Base-by-base conservation (phyloP, 2,797 vertebrate species). In the Anas bahamensis region DNA sequence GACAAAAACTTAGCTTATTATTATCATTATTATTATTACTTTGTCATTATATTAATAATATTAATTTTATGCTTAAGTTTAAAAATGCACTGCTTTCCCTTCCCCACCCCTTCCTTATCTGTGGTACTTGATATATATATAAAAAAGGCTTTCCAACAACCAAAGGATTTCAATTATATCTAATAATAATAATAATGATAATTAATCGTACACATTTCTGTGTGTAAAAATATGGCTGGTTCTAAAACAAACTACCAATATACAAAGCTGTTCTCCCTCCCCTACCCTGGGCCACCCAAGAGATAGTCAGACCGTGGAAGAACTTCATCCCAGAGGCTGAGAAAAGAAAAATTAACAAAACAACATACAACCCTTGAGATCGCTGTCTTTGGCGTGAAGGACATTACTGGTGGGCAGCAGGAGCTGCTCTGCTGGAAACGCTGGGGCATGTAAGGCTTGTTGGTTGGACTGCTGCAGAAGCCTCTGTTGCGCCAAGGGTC, bases 31-130 rank as follows among this genome's bases (percentile, higher is more conserved):
- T 94, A 95, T 95, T 94, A 95, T 95, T 88, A 83, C 59, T 95
- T 94, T 81, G 79, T 96, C 93, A 95, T 97, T 97, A 98, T 98
- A 98, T 98, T 98, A 98, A 98, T 98, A 97, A 97, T 96, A 98
- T 98, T 97, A 98, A 98, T 97, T 81, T 95, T 94, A 92, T 89
- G 79, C 78, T 97, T 96, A 87, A 86, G 63, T 87, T 97, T 72
- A 72, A 95, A 96, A 97, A 59, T 65, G 91, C 84, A 83, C 95
- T 84, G 92, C 77, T 97, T 95, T 93, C 93, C 55, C 80, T 23
- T 83, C 64, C 72, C 57, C 42, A 7, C 48, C 39, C 72, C 82
- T 44, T 96, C 85, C 77, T 79, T 88, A 93, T 96, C 74, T 69
- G 60, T 80, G 83, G 86, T 90, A 90, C 59, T 94, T 95, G 95